Conservation (phyloP, 2,797 vertebrate genomes). For the Acestrorhynchus altus region DNA sequence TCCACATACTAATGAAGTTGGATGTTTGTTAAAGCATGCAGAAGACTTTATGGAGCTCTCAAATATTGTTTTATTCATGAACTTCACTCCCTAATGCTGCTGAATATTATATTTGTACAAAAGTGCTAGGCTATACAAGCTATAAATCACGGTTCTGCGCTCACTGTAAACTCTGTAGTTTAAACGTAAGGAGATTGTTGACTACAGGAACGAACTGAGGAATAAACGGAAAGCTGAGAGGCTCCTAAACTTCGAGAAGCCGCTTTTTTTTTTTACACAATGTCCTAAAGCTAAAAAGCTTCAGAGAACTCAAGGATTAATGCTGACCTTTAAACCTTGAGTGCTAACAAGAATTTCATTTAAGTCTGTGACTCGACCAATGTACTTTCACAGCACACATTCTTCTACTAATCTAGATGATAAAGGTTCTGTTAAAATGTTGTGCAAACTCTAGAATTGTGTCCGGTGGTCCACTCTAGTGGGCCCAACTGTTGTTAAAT, state of each 20-base stretch:
- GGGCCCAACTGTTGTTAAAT: neutral
- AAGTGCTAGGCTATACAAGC: constrained; percentile 24
- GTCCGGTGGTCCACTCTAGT: neutral
- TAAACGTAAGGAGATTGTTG: neutral
- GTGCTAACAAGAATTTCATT: neutral
- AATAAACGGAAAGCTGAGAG: neutral
- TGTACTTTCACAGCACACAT: too few species aligned
- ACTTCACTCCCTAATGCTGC: constrained; percentile 34
- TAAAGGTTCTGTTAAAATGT: too few species aligned
- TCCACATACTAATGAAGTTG: constrained; percentile 32
- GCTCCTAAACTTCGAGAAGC: neutral
- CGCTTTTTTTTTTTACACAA: neutral
- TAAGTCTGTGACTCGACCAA: neutral
- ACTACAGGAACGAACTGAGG: neutral
- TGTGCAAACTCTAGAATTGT: too few species aligned
- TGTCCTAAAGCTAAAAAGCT: neutral
- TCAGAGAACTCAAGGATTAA: neutral
- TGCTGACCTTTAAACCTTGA: neutral
- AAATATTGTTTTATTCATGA: constrained; percentile 55
- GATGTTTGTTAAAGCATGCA: constrained; percentile 47
- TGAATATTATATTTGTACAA: constrained; percentile 52
- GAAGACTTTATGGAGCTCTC: constrained; percentile 52
- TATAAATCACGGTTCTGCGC: neutral
- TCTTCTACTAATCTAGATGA: too few species aligned
- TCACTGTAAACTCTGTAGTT: neutral